Conservation (phyloP, 1,140 invertebrate species). For the Drosophila sp. region DNA sequence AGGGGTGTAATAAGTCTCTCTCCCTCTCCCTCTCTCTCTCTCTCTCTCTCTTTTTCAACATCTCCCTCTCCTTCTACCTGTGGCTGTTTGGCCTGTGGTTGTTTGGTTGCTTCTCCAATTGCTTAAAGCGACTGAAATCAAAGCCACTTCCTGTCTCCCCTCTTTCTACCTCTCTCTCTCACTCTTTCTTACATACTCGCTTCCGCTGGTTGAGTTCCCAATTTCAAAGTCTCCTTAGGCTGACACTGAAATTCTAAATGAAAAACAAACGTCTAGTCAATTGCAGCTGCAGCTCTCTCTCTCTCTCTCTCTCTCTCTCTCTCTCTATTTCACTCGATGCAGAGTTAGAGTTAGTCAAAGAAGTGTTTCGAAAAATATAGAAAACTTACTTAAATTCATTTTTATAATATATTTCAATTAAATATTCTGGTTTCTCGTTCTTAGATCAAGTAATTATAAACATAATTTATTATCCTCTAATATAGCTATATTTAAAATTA, state of each 20-base stretch:
- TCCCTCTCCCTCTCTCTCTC: slow-evolving; percentile 3
- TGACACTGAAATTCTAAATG: slow-evolving; percentile 9
- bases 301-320: background rate
- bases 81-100: slow-evolving; percentile 23
- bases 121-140: slow-evolving; percentile 26
- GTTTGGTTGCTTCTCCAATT: slow-evolving; percentile 5
- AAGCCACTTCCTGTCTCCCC: background rate
- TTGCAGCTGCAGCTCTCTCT: too few relatives aligned
- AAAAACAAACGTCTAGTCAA: slow-evolving; percentile 6
- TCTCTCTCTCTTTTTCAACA: background rate
- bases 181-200: background rate
- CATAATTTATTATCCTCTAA: too few relatives aligned
- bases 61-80: slow-evolving; percentile 30
- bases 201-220: background rate
- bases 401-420: too few relatives aligned
- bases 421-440: too few relatives aligned
- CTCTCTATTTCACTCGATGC: background rate
- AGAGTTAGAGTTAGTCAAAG: too few relatives aligned
- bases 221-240: slow-evolving; percentile 3
- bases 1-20: background rate
- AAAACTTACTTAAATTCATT: too few relatives aligned
- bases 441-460: too few relatives aligned
- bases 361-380: too few relatives aligned
- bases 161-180: background rate
- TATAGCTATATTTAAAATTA: too few relatives aligned